Evolutionary conservation across 2,113 vertebrate species (phyloP), one percentile per base, ranked within the genome.

Genomic region (Hippocampus mohnikei): DNA sequence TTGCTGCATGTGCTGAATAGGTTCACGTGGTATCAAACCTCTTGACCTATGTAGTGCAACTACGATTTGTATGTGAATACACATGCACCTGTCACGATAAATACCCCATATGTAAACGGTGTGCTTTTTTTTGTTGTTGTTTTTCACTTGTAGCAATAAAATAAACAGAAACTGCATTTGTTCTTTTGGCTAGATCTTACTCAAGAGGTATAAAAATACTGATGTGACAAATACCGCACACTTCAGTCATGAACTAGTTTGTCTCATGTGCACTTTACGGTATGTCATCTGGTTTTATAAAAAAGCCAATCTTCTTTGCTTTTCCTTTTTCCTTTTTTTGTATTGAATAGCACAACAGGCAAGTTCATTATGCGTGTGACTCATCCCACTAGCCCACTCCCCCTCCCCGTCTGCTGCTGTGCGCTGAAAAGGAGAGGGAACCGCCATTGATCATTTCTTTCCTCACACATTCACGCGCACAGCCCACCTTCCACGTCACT

Each of bases 371-470:
- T 89, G 84, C 88, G 82, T 87, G 90, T 93, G 92, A 93, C 86
- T 93, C 92, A 92, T 92, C 89, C 86, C 88, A 82, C 88, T 88
- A 85, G 87, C 92, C 88, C 88, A 91, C 89, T 90, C 91, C 89
- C 88, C 90, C 90, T 91, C 88, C 87, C 87, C 88, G 85, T 91
- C 90, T 87, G 89, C 89, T 90, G 87, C 90, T 90, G 89, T 85
- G 89, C 85, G 80, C 88, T 90, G 89, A 88, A 90, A 85, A 86
- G 85, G 83, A 91, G 89, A 91, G 87, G 89, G 89, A 91, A 92
- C 88, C 83, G 88, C 87, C 91, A 92, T 92, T 90, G 91, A 93
- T 92, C 91, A 91, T 89, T 89, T 88, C 87, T 89, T 88, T 86
- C 84, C 88, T 87, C 89, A 83, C 89, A 89, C 88, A 89, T 90